Evolutionary conservation across 2,888 invertebrate species (phyloP).

Genomic region (Cantharis lateralis): DNA sequence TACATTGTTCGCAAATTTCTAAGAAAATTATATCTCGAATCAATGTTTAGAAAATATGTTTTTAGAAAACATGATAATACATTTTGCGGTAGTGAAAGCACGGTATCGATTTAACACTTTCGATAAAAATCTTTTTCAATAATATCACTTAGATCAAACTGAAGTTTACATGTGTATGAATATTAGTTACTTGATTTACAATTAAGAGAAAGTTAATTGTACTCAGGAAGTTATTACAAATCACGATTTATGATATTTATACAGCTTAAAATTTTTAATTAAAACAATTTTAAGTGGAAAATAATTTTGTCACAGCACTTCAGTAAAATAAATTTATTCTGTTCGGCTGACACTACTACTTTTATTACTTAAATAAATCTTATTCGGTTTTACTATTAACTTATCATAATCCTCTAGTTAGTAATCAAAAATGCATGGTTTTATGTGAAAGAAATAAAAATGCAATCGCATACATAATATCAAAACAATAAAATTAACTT

Average conservation of each 20-base stretch:
- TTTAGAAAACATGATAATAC: not conserved
- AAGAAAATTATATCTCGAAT: not conserved
- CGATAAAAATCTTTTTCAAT: slow-evolving; percentile 9
- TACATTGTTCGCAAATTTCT: not conserved
- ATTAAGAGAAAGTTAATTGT: slow-evolving; percentile 8
- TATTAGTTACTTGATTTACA: not conserved
- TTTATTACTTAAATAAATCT: not conserved
- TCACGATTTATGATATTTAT: not conserved
- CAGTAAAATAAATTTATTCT: not conserved
- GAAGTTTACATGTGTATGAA: not conserved
- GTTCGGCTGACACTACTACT: not conserved
- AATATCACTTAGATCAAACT: slow-evolving; percentile 24
- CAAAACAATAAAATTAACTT: not conserved
- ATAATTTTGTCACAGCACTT: not conserved
- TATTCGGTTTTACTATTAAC: not conserved
- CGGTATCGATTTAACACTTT: not conserved
- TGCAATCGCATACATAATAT: not conserved
- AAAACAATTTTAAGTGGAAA: slow-evolving; percentile 4
- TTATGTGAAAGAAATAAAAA: not conserved
- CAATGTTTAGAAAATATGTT: not conserved
- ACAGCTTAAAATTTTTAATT: not conserved
- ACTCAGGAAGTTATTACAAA: slow-evolving; percentile 10
- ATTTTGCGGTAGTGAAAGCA: not conserved
- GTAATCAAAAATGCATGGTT: not conserved
- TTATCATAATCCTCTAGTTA: not conserved